Evolutionary conservation across 2,888 invertebrate genomes (phyloP).

Genomic region (Lamellibrachia columna): DNA sequence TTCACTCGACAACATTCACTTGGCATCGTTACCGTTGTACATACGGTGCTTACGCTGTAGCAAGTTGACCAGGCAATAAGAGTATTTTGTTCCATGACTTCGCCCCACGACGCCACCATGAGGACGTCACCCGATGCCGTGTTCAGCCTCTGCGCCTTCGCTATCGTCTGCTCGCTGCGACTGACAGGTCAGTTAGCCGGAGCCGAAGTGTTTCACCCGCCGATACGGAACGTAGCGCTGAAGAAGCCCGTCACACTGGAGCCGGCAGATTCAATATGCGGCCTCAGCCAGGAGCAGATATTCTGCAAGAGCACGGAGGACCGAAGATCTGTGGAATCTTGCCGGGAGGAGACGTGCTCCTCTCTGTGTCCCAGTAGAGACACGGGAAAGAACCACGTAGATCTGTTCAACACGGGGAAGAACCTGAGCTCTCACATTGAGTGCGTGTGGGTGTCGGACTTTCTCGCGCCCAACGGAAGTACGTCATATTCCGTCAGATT

Average conservation of each 20-base stretch:
- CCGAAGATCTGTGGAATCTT: neutral
- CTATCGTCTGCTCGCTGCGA: neutral
- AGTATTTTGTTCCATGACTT: neutral
- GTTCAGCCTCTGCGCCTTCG: neutral
- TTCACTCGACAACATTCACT: neutral
- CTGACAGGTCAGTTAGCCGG: neutral
- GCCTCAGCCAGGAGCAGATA: neutral
- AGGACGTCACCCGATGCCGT: neutral
- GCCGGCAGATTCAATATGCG: constrained; percentile 28
- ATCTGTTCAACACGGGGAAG: neutral
- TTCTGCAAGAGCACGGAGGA: constrained; percentile 30
- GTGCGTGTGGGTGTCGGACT: neutral
- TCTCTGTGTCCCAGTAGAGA: neutral
- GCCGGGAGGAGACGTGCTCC: constrained; percentile 25
- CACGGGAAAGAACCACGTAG: neutral
- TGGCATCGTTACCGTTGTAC: neutral
- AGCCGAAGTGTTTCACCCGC: constrained; percentile 18
- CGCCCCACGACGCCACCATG: neutral
- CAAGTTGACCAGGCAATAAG: neutral
- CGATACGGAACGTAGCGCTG: constrained; percentile 26
- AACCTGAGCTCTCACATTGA: neutral
- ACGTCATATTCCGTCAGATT: neutral
- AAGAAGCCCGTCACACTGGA: constrained; percentile 20
- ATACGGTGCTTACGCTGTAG: neutral
- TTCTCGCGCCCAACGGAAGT: neutral